Percentiles rank a stretch among this genome's conserved stretches.
phyloP scores from a whole-genome alignment of 2,797 vertebrate species.

The Aselliscus stoliczkanus region DNA sequence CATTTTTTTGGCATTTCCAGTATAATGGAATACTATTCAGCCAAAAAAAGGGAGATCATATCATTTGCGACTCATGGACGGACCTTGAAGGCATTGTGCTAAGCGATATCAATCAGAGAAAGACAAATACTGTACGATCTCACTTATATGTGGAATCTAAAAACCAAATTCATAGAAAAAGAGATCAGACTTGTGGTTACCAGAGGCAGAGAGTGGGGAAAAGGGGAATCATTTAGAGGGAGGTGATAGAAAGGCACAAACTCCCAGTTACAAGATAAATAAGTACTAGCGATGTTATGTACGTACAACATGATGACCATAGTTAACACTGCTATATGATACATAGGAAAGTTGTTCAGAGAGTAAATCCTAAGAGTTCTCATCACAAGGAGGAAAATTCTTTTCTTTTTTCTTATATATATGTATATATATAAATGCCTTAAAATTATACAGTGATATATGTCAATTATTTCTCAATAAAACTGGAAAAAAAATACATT shows the following conservation, averaged over 20 bases:
- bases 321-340: neutral
- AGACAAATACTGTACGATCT: neutral
- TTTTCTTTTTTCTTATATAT: neutral
- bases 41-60: neutral
- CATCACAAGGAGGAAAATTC: neutral
- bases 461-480: neutral
- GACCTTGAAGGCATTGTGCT: neutral
- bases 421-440: neutral
- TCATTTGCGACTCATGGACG: neutral
- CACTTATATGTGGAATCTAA: neutral
- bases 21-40: neutral
- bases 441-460: neutral
- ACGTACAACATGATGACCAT: no score
- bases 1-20: no score
- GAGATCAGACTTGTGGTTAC: neutral
- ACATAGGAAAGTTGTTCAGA: neutral
- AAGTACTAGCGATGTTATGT: neutral
- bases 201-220: neutral
- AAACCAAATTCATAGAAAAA: neutral
- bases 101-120: neutral
- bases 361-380: neutral
- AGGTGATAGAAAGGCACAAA: neutral
- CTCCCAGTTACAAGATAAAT: neutral
- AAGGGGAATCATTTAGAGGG: no score
- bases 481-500: neutral